Conservation (phyloP, 2,113 vertebrate species). For the Coregonus clupeaformis region DNA sequence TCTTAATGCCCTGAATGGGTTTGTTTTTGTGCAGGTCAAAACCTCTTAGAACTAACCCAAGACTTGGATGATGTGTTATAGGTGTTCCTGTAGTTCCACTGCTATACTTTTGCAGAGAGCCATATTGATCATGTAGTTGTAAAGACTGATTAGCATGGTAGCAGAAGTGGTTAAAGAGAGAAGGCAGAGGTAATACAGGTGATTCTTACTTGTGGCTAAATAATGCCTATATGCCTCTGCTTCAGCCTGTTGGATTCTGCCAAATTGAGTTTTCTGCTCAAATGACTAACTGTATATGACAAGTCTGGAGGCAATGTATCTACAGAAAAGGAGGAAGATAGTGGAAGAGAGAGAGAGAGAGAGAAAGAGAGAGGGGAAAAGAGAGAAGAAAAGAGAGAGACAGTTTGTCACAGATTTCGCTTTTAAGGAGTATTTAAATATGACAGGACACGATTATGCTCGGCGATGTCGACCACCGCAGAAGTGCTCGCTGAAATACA, state of each 20-base stretch:
- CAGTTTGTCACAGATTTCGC: conserved; percentile 34
- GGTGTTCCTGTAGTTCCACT: too few relatives aligned
- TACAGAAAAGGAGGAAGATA: conserved; percentile 34
- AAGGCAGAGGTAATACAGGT: conserved; percentile 81
- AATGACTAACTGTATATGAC: conserved; percentile 52
- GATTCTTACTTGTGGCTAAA: conserved; percentile 74
- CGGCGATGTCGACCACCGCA: conserved; percentile 37
- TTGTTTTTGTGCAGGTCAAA: conserved; percentile 58
- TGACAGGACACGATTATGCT: conserved; percentile 56
- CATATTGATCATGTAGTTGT: too few relatives aligned
- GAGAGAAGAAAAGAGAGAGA: conserved; percentile 30
- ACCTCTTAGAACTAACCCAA: conserved; percentile 16
- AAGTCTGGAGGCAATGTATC: conserved; percentile 86
- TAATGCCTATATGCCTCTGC: background rate
- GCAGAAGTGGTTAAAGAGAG: too few relatives aligned
- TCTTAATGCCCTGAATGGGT: background rate
- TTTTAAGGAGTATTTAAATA: conserved; percentile 55
- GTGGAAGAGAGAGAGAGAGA: conserved; percentile 24
- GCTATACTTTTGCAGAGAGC: too few relatives aligned
- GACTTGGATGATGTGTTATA: background rate
- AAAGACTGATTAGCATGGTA: too few relatives aligned
- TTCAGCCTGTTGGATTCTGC: conserved; percentile 72
- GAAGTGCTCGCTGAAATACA: conserved; percentile 38
- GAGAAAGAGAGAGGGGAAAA: background rate
- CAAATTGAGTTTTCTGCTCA: conserved; percentile 79